Evolutionary conservation across 2,113 vertebrate genomes (phyloP).

Genomic region (Seriola rivoliana): DNA sequence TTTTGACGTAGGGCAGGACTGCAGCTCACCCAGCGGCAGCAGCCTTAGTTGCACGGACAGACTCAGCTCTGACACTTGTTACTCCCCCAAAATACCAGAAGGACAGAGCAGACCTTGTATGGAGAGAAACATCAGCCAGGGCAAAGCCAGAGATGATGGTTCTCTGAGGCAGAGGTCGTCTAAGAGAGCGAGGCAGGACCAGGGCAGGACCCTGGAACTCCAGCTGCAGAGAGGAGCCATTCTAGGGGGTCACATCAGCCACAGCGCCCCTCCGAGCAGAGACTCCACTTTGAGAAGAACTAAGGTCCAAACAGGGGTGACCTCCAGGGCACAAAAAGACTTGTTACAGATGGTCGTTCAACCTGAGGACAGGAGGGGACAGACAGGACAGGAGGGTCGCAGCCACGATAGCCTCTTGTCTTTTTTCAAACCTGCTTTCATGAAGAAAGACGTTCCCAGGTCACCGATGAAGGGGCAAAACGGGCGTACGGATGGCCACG

Average conservation of each 20-base stretch:
- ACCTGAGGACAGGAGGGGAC: conserved; percentile 47
- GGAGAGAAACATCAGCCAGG: conserved; percentile 61
- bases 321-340: conserved; percentile 55
- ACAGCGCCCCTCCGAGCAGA: conserved; percentile 76
- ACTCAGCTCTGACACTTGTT: conserved; percentile 42
- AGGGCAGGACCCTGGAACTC: conserved; percentile 71
- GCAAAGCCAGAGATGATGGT: conserved; percentile 71
- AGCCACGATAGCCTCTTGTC: conserved; percentile 82
- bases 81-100: conserved; percentile 67
- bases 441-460: conserved; percentile 81
- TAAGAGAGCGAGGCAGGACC: conserved; percentile 74
- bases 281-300: conserved; percentile 79
- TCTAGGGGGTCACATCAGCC: conserved; percentile 59
- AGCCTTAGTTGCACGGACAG: conserved; percentile 62
- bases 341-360: conserved; percentile 49
- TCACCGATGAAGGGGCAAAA: conserved; percentile 65
- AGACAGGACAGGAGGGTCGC: conserved; percentile 65
- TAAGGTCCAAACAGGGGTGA: conserved; percentile 45
- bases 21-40: conserved; percentile 67
- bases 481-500: conserved; percentile 42
- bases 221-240: conserved; percentile 66
- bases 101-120: conserved; percentile 70
- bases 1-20: conserved; percentile 58
- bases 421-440: conserved; percentile 82
- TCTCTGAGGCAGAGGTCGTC: conserved; percentile 77